Percentiles rank a stretch among this genome's conserved stretches.
Evolutionary conservation across 2,797 vertebrate genomes (phyloP).

Genomic region (Lycodopsis pacificus): DNA sequence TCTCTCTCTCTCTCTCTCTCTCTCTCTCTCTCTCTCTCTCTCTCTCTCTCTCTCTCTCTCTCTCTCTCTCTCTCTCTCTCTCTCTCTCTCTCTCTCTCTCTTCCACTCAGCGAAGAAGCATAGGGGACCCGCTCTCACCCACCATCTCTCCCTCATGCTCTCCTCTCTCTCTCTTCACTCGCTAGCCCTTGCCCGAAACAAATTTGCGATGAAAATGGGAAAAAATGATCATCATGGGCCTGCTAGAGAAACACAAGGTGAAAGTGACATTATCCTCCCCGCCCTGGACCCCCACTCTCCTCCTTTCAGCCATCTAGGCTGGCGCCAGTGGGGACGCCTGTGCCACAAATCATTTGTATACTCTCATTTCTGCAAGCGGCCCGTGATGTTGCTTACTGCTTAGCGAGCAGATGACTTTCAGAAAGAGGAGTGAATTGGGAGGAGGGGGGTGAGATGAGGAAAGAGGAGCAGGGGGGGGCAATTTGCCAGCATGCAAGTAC

Average conservation of each 20-base stretch:
- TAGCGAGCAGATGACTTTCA: slow-evolving; percentile 87
- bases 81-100: too few relatives aligned
- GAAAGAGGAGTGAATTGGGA: slow-evolving; percentile 74
- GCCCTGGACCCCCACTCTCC: not conserved
- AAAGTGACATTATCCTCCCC: slow-evolving; percentile 83
- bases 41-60: slow-evolving; percentile 26
- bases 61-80: not conserved
- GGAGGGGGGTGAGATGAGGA: slow-evolving; percentile 69
- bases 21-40: not conserved
- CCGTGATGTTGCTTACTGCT: slow-evolving; percentile 85
- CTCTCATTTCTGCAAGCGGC: slow-evolving; percentile 85
- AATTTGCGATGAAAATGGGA: slow-evolving; percentile 91
- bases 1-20: too few relatives aligned
- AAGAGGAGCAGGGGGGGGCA: slow-evolving; percentile 61
- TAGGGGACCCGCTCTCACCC: slow-evolving; percentile 50
- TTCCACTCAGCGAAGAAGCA: slow-evolving; percentile 41
- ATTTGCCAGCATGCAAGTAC: slow-evolving; percentile 77
- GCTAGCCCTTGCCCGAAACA: slow-evolving; percentile 80
- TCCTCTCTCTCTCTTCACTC: slow-evolving; percentile 43
- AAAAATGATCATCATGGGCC: slow-evolving; percentile 86
- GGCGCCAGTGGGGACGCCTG: slow-evolving; percentile 81
- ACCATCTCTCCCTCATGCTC: slow-evolving; percentile 38
- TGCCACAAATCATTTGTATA: slow-evolving; percentile 90
- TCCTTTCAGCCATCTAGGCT: slow-evolving; percentile 58
- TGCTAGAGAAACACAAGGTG: slow-evolving; percentile 86